Percentiles rank a stretch among this genome's conserved stretches.
These are phyloP conservation scores for Hippocampus comes DNA, from an alignment of 2,113 vertebrate genomes.

Conservation along the genomic window DNA sequence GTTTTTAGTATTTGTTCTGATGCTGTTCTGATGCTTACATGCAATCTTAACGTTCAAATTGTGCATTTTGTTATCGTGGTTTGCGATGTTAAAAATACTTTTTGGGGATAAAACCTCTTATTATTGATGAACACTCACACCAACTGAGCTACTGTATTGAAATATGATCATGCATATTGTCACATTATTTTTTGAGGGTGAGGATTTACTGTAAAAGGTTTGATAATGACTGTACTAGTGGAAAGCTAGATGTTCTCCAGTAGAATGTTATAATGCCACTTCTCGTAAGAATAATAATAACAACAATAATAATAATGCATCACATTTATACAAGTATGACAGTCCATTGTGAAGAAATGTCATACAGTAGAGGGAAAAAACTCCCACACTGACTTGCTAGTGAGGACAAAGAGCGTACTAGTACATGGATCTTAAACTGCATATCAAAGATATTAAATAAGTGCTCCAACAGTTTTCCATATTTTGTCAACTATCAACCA, in stretches of 20 bases:
- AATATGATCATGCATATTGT: neutral
- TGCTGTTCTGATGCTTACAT: neutral
- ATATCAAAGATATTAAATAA: neutral
- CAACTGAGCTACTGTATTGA: neutral
- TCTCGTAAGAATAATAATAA: too few species aligned
- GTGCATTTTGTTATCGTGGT: too few species aligned
- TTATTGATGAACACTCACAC: neutral
- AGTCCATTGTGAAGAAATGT: neutral
- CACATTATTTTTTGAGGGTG: neutral
- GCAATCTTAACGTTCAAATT: neutral
- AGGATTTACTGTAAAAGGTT: neutral
- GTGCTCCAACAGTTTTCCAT: neutral
- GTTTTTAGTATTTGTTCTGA: neutral
- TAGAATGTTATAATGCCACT: neutral
- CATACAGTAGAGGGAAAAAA: too few species aligned
- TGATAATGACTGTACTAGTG: neutral
- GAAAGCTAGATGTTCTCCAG: neutral
- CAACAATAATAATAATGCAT: too few species aligned
- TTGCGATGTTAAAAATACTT: neutral
- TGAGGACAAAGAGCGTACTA: neutral
- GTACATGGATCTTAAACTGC: neutral
- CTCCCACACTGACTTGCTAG: neutral
- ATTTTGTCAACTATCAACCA: constrained; percentile 37
- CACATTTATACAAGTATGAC: too few species aligned
- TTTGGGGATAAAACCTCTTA: neutral